A percentile compares a stretch with the other conserved stretches of the same genome.
These are phyloP conservation scores for Forbesichthys papilliferus DNA, from an alignment of 2,113 vertebrate species.

Conservation along the genomic window DNA sequence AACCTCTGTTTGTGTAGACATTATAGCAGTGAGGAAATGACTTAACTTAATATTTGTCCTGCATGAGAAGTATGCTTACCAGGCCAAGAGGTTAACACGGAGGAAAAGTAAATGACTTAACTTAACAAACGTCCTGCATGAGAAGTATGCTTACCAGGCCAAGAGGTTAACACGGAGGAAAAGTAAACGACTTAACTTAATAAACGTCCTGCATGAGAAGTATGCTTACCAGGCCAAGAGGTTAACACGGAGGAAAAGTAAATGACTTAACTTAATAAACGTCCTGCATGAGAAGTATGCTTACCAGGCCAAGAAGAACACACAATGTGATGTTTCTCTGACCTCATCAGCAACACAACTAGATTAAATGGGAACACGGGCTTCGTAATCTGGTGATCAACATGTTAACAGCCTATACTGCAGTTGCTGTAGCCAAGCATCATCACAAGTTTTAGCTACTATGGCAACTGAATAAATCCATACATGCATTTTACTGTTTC, in stretches of 20 bases:
- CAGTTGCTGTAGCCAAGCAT: not conserved
- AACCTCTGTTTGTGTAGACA: constrained; percentile 28
- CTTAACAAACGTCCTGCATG: constrained; percentile 19
- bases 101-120: constrained; percentile 29
- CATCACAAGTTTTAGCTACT: not conserved
- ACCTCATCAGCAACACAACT: constrained; percentile 6
- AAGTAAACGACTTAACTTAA: too few species aligned
- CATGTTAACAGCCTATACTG: not conserved
- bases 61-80: constrained; percentile 16
- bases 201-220: too few species aligned
- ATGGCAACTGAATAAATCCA: too few species aligned
- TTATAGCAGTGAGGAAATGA: constrained; percentile 36
- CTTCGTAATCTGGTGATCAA: not conserved
- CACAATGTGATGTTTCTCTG: constrained; percentile 6
- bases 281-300: too few species aligned
- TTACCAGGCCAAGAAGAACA: not conserved
- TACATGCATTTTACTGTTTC: too few species aligned
- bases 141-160: too few species aligned
- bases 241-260: too few species aligned
- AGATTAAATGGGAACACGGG: not conserved
- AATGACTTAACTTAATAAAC: too few species aligned
- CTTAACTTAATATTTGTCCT: constrained; percentile 18
- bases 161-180: too few species aligned
- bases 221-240: too few species aligned
- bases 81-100: not conserved